phyloP scores from a whole-genome alignment of 2,888 invertebrate species.

The Lepidocyrtinus sp. region DNA sequence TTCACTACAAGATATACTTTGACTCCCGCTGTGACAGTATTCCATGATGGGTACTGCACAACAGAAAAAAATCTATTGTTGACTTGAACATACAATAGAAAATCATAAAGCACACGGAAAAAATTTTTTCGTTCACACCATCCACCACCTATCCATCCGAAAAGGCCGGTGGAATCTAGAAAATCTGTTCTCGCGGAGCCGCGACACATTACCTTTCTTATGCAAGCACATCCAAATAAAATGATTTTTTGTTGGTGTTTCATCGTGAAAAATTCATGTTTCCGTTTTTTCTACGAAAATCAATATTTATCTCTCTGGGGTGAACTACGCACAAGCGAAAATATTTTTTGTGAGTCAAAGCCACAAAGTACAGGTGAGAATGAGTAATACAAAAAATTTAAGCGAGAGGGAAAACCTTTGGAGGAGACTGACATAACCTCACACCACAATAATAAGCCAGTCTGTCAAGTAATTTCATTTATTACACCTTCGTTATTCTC shows the following conservation, averaged over 20 bases:
- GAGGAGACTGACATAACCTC: constrained; percentile 61
- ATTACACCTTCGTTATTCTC: constrained; percentile 57
- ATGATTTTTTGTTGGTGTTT: too few relatives aligned
- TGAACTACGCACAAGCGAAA: not conserved
- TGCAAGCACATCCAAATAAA: too few relatives aligned
- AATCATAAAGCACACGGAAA: not conserved
- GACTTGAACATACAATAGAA: not conserved
- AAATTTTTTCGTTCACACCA: not conserved
- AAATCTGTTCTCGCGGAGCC: too few relatives aligned
- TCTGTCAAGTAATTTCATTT: constrained; percentile 62
- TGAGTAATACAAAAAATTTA: constrained; percentile 31
- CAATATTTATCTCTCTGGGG: not conserved
- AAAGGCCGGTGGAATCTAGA: not conserved
- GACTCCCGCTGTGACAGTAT: constrained; percentile 54
- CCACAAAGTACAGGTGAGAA: constrained; percentile 55
- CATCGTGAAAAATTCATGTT: too few relatives aligned
- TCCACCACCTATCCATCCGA: not conserved
- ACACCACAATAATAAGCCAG: constrained; percentile 61
- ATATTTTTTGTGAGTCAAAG: constrained; percentile 43
- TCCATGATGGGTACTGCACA: constrained; percentile 27
- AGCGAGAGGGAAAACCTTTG: constrained; percentile 21
- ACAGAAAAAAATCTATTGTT: not conserved
- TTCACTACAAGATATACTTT: not conserved
- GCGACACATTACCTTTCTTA: too few relatives aligned
- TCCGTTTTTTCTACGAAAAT: not conserved